Base-by-base conservation (phyloP, 2,888 invertebrate genomes). In the Diogma glabrata region DNA sequence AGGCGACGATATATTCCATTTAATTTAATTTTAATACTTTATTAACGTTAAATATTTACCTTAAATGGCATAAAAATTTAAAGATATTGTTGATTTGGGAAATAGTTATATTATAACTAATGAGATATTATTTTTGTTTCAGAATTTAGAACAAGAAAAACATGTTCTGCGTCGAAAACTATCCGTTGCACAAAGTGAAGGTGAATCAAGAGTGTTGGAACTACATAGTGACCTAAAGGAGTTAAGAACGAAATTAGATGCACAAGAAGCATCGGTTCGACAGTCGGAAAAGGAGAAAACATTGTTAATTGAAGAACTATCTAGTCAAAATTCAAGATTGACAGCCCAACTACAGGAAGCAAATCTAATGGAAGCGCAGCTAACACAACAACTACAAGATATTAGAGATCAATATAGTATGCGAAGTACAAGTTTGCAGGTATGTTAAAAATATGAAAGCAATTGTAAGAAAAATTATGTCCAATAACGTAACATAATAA, bases 81-180 rank as follows among this genome's bases (percentile, higher is more conserved):
- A n/a, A n/a, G n/a, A n/a, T n/a, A n/a, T n/a, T n/a, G n/a, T n/a
- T n/a, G n/a, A n/a, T n/a, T n/a, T n/a, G n/a, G n/a, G n/a, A n/a
- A n/a, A n/a, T n/a, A n/a, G n/a, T n/a, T n/a, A n/a, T n/a, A n/a
- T n/a, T n/a, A n/a, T n/a, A n/a, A n/a, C n/a, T n/a, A n/a, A n/a
- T n/a, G n/a, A n/a, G n/a, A n/a, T n/a, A n/a, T 17, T 16, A 23
- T 59, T 58, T 56, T 57, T 55, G 50, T 72, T 73, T 0, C 77
- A 95, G 94, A 82, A 82, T 64, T 75, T 94, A 67, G 92, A 94
- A 71, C 94, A 95, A 71, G 94, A 95, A 71, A 85, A 92, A 60
- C 89, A 95, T 70, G 77, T 87, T 49, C 75, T 95, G 49, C 78
- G 89, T 54, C 78, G 93, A 55, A 87, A 87, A 61, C 73, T 95